Conservation (phyloP, 2,113 vertebrate species). For the Progne subis region DNA sequence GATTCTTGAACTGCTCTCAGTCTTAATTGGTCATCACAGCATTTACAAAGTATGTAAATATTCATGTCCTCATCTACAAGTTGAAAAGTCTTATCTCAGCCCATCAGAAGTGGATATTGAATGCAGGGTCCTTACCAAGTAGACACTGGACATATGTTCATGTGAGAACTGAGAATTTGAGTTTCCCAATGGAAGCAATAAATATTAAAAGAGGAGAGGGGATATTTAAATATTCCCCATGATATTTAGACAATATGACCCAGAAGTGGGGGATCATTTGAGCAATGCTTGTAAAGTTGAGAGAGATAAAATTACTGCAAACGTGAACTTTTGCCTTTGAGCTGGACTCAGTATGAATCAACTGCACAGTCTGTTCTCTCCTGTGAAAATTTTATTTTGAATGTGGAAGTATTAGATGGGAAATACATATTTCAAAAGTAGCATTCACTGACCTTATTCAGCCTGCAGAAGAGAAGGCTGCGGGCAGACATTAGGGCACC, state of each 20-base stretch:
- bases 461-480: not conserved
- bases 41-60: not conserved
- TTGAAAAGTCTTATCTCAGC: not conserved
- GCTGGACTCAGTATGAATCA: not conserved
- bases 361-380: not conserved
- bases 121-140: not conserved
- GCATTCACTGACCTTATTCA: not conserved
- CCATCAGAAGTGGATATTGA: not conserved
- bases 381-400: not conserved
- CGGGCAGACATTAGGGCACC: not conserved
- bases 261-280: not conserved
- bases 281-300: not conserved
- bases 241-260: not conserved
- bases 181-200: not conserved
- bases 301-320: not conserved
- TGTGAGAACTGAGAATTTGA: not conserved
- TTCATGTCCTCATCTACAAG: not conserved
- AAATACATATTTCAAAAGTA: not conserved
- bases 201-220: not conserved
- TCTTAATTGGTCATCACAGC: not conserved
- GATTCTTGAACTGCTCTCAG: not conserved
- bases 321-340: not conserved
- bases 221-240: not conserved
- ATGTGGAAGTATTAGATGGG: not conserved
- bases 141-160: not conserved